These are phyloP conservation scores for Stictonetta naevosa DNA, from an alignment of 2,113 vertebrate species.

Conservation along the genomic window DNA sequence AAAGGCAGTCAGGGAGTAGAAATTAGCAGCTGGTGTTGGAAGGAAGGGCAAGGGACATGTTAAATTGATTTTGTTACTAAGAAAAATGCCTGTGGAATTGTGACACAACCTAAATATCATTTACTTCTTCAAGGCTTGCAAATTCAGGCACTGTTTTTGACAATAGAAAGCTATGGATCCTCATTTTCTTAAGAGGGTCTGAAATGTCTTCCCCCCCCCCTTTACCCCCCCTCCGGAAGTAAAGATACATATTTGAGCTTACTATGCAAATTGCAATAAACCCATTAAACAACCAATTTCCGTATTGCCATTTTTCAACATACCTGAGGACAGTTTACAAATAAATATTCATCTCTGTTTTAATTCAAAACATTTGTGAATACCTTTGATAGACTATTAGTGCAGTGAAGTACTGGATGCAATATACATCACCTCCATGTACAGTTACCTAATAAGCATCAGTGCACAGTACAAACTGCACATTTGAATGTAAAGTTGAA, in stretches of 20 bases:
- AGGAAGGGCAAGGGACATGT: neutral
- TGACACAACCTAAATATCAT: neutral
- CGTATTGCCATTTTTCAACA: neutral
- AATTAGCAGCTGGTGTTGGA: neutral
- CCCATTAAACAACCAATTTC: neutral
- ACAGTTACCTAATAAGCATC: neutral
- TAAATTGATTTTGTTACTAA: neutral
- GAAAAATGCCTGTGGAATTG: neutral
- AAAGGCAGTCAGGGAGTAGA: neutral
- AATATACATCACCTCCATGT: neutral
- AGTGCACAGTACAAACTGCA: neutral
- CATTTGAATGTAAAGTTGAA: neutral
- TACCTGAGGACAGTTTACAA: neutral
- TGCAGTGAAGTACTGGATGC: neutral
- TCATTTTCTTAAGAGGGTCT: neutral
- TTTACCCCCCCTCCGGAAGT: neutral
- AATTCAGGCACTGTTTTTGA: neutral
- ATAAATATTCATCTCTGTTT: neutral
- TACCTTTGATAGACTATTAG: neutral
- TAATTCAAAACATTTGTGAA: neutral
- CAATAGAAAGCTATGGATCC: neutral
- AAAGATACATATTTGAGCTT: neutral
- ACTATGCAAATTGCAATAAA: neutral
- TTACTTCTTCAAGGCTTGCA: neutral
- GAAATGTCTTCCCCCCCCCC: neutral